A percentile compares a stretch with the other conserved stretches of the same genome.
phyloP scores from a whole-genome alignment of 1,140 invertebrate species.

The Diprion similis region DNA sequence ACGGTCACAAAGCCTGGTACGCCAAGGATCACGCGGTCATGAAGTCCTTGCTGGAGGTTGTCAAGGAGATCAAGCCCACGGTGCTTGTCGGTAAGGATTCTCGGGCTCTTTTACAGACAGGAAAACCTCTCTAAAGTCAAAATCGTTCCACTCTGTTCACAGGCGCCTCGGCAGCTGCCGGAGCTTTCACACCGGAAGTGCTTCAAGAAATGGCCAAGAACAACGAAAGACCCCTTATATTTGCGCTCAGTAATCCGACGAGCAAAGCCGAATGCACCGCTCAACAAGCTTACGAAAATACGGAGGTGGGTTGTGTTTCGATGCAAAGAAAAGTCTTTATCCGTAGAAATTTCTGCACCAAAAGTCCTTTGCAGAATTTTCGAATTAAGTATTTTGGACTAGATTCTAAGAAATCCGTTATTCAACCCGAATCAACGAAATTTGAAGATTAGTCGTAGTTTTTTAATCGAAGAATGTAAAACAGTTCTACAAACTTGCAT shows the following conservation, averaged over 20 bases:
- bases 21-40: slow-evolving; percentile 83
- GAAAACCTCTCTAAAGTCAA: slow-evolving; percentile 21
- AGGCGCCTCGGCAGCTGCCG: slow-evolving; percentile 87
- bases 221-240: slow-evolving; percentile 89
- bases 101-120: slow-evolving; percentile 15
- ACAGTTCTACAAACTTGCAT: slow-evolving; percentile 13
- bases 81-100: slow-evolving; percentile 78
- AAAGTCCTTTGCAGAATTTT: too few relatives aligned
- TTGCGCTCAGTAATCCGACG: slow-evolving; percentile 96
- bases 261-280: slow-evolving; percentile 97
- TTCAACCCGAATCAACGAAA: background rate
- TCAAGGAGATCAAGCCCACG: slow-evolving; percentile 84
- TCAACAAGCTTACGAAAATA: slow-evolving; percentile 86
- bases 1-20: slow-evolving; percentile 80
- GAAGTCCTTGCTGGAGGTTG: slow-evolving; percentile 78
- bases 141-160: slow-evolving; percentile 43
- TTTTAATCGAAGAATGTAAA: slow-evolving; percentile 12
- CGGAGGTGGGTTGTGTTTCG: slow-evolving; percentile 70
- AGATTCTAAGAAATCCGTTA: background rate
- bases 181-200: slow-evolving; percentile 88
- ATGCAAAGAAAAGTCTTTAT: too few relatives aligned
- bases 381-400: background rate
- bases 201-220: slow-evolving; percentile 85
- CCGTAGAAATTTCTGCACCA: too few relatives aligned
- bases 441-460: background rate